Percentiles rank a stretch among this genome's conserved stretches.
phyloP scores from a whole-genome alignment of 2,113 vertebrate species.

The Lepus europaeus region DNA sequence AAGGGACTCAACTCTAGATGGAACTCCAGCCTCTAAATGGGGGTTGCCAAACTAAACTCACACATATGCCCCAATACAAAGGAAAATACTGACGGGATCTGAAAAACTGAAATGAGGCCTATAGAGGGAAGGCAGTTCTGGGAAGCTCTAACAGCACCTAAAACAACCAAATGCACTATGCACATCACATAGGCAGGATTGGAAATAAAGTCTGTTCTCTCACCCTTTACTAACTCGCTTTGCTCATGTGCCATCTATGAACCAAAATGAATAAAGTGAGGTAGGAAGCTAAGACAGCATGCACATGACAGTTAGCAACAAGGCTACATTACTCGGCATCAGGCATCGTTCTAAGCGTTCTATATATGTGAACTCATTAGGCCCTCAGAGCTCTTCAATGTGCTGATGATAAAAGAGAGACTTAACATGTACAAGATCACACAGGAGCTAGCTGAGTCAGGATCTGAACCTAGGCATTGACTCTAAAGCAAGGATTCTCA shows the following conservation, averaged over 20 bases:
- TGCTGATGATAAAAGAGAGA: neutral
- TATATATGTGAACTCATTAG: neutral
- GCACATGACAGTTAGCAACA: neutral
- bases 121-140: neutral
- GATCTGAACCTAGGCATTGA: neutral
- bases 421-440: neutral
- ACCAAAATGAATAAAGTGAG: neutral
- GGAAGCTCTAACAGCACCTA: neutral
- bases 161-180: neutral
- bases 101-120: neutral
- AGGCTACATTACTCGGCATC: neutral
- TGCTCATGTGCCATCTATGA: neutral
- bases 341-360: neutral
- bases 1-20: neutral
- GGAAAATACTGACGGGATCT: neutral
- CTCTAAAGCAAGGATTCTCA: neutral
- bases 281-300: neutral
- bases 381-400: neutral
- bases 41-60: neutral
- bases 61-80: neutral
- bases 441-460: neutral
- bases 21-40: neutral
- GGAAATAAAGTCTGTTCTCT: neutral
- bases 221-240: neutral
- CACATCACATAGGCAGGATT: neutral